These are phyloP conservation scores for Stenopsyche tienmushanensis DNA, from an alignment of 1,140 invertebrate species.

Conservation along the genomic window DNA sequence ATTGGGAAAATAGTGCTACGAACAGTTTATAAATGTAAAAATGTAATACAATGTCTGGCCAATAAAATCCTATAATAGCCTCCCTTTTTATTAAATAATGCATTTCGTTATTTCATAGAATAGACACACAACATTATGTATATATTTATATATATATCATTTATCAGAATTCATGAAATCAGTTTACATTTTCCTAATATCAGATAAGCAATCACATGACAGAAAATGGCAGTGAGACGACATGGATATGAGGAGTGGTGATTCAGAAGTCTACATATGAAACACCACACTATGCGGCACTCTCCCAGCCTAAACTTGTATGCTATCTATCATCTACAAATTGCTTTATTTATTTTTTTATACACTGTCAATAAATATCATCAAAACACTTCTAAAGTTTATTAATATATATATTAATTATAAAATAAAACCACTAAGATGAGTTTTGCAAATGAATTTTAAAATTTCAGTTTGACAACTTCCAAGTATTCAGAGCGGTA, in stretches of 20 bases:
- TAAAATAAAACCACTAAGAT: slow-evolving; percentile 38
- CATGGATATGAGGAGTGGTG: slow-evolving; percentile 16
- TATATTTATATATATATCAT: no score
- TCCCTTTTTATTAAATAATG: no score
- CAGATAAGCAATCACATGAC: slow-evolving; percentile 15
- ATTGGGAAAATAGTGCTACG: no score
- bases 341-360: slow-evolving; percentile 42
- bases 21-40: no score
- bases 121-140: no score
- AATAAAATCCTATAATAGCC: no score
- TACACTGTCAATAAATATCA: slow-evolving; percentile 42
- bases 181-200: no score
- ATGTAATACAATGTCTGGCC: no score
- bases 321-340: slow-evolving; percentile 40
- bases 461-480: slow-evolving; percentile 14
- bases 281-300: slow-evolving; percentile 31
- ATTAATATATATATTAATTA: slow-evolving; percentile 33
- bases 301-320: slow-evolving; percentile 33
- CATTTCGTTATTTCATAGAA: no score
- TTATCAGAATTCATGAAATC: no score
- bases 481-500: slow-evolving; percentile 25
- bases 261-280: slow-evolving; percentile 26
- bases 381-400: slow-evolving; percentile 39
- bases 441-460: slow-evolving; percentile 37
- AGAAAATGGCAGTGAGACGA: slow-evolving; percentile 15